Percentiles rank a stretch among this genome's conserved stretches.
These are phyloP conservation scores for Antheraea pernyi DNA, from an alignment of 1,140 invertebrate genomes.

Conservation along the genomic window DNA sequence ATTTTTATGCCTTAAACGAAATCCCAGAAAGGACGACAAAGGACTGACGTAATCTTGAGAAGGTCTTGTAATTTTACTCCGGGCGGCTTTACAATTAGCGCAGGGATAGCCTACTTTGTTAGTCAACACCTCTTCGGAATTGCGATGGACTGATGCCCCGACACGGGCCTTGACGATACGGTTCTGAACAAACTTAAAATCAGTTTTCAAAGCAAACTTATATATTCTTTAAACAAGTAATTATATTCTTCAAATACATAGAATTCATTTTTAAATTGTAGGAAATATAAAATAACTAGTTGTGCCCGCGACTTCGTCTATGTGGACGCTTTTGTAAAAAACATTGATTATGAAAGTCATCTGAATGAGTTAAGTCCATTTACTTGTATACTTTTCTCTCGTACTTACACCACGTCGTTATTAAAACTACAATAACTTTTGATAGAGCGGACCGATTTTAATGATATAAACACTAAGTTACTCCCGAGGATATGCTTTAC, in stretches of 20 bases:
- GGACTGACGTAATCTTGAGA: constrained; percentile 18
- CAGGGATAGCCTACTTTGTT: constrained; percentile 19
- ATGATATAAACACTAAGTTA: too few species aligned
- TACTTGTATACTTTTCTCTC: too few species aligned
- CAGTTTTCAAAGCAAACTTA: constrained; percentile 18
- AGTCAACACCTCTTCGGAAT: constrained; percentile 23
- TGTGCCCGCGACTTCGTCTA: too few species aligned
- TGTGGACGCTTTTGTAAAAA: too few species aligned
- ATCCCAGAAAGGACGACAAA: constrained; percentile 20
- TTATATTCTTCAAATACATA: constrained; percentile 8
- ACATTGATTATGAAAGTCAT: too few species aligned
- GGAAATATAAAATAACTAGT: too few species aligned
- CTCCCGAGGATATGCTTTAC: too few species aligned
- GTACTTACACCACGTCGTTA: too few species aligned
- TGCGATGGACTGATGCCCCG: constrained; percentile 1
- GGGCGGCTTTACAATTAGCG: constrained; percentile 22
- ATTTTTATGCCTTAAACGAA: constrained; percentile 16
- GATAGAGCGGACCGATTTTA: too few species aligned
- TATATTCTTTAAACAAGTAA: constrained; percentile 21
- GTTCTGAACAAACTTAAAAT: constrained; percentile 12
- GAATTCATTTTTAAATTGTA: too few species aligned
- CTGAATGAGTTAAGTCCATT: too few species aligned
- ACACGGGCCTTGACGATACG: background rate
- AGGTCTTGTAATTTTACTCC: constrained; percentile 26
- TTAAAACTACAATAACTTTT: too few species aligned